Base-by-base conservation (phyloP, 1,140 invertebrate genomes). In the Caenorhabditis briggsae region DNA sequence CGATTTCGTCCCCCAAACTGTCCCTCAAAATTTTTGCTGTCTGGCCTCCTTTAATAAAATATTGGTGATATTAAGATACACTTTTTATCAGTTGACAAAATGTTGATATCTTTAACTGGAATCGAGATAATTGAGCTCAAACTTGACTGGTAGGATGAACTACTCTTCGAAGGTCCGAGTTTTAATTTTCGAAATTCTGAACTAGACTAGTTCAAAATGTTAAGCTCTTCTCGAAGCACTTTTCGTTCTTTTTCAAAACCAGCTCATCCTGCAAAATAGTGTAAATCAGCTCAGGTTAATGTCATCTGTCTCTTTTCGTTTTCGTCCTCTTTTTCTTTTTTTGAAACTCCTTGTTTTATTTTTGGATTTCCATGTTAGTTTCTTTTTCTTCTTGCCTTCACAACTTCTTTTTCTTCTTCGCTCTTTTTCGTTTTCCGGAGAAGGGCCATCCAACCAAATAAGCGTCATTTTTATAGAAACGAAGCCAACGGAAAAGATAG, bases 391-490 rank as follows among this genome's bases (percentile, higher is more conserved):
- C 9, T 53, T 53, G 33, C 33, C 33, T 33, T 33, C 33, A 33
- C 33, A 33, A 33, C 33, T 33, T 46, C 11, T 78, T 78, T 46
- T 20, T 25, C 20, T 61, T 61, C 23, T 61, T 9, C 7, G 1
- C 23, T 78, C 46, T 23, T 2, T 53, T 53, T 78, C 33, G 33
- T 78, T 78, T 50, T 50, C 46, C 46, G 46, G 43, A 48, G 25
- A 50, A 78, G 70, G 50, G 46, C 70, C 20, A 50, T 9, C 70
- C 46, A 50, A 78, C 70, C 46, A 50, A 78, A 78, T 50, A 78
- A 78, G 70, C 70, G 70, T 78, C 43, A 78, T 50, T 78, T 78
- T 78, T 50, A 20, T 0, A 50, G 65, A 78, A 78, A 78, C 46
- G 70, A 78, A 78, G 70, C 70, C 46, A 78, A 78, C 43, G 70